A percentile compares a stretch with the other conserved stretches of the same genome.
Conservation (phyloP, 2,113 vertebrate genomes). For the Baryphthengus martii region DNA sequence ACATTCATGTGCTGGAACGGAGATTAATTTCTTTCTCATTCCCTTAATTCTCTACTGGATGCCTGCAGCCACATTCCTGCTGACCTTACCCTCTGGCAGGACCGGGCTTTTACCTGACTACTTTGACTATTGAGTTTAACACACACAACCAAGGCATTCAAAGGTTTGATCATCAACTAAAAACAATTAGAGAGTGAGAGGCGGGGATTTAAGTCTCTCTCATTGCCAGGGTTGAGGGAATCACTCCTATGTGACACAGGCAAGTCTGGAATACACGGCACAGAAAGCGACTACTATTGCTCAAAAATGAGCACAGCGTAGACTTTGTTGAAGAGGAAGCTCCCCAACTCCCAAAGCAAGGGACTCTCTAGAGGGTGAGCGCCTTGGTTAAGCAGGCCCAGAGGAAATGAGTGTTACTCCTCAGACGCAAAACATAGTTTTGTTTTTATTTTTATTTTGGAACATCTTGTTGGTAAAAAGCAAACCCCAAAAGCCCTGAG, state of each 20-base stretch:
- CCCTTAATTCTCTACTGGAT: neutral
- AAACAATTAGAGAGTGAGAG: neutral
- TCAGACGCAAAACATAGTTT: neutral
- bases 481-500: neutral
- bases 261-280: neutral
- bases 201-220: neutral
- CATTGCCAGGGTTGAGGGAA: neutral
- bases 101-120: neutral
- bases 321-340: neutral
- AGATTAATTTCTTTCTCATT: neutral
- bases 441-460: neutral
- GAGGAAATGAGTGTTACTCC: neutral
- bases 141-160: neutral
- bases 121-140: neutral
- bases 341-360: neutral
- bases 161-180: neutral
- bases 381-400: neutral
- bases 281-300: neutral
- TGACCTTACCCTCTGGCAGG: neutral
- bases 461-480: neutral
- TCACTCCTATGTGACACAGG: neutral
- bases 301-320: neutral
- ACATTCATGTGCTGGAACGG: neutral
- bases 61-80: neutral
- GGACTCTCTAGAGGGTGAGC: neutral